Evolutionary conservation across 2,113 vertebrate genomes (phyloP), one percentile per base, ranked within the genome.

Genomic region (Ceratotherium simum): DNA sequence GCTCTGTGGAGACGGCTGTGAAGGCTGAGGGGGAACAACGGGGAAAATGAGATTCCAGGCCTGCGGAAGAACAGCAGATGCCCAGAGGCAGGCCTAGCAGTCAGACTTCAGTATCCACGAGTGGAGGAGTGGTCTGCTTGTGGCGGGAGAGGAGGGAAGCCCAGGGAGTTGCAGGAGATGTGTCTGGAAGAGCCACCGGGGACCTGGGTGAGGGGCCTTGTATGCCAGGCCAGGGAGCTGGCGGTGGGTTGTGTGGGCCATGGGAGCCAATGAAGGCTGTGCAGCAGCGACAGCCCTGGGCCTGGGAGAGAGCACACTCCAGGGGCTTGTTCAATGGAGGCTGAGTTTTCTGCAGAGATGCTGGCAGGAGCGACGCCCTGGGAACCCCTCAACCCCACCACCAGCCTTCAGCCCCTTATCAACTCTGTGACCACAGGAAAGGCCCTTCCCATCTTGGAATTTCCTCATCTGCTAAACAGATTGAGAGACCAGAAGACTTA

Each of bases 391-490:
- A 33, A 31, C 39, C 27, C 29, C 60, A 16, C 29, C 51, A 20
- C 20, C 12, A 7, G 31, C 23, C 36, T 60, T 17, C 14, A 13
- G 42, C 31, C 72, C 11, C 12, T 54, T 85, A 94, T 81, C 85
- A 36, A 95, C 64, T 70, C 64, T 58, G 62, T 46, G 90, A 36
- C 64, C 51, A 31, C 85, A 92, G 95, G 83, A 95, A 95, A 83
- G 78, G 80, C 95, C 94, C 84, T 84, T 73, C 84, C 95, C 65
- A 36, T 60, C 86, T 75, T 29, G 9, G 94, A 83, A 72, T 80
- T 88, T 94, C 90, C 95, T 95, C 86, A 58, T 76, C 65, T 60
- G 89, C 39, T 42, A 79, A 93, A 69, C 73, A 81, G 58, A 81
- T 25, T 33, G 27, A 75, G n/a, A 75, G 23, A 79, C 90, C 67